phyloP scores from a whole-genome alignment of 2,888 invertebrate species.

The Sycophila texana region DNA sequence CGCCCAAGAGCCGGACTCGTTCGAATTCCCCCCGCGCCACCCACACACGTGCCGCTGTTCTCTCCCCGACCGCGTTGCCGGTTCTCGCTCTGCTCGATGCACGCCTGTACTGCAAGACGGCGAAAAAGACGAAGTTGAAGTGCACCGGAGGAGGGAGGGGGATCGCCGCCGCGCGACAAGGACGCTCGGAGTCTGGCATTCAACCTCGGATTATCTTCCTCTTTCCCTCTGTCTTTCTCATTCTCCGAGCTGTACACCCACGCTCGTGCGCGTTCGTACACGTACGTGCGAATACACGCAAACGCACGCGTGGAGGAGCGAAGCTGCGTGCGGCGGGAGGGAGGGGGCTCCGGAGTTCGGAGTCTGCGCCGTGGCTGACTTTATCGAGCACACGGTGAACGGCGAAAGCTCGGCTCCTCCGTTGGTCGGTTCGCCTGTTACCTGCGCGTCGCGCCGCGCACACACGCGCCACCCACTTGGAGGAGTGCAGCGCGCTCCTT shows the following conservation, averaged over 20 bases:
- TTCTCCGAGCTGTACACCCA: neutral
- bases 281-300: neutral
- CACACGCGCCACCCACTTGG: too few species aligned
- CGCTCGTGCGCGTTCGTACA: neutral
- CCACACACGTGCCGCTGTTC: slow-evolving; percentile 20
- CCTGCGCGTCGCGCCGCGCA: too few species aligned
- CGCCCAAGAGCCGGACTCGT: slow-evolving; percentile 1
- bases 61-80: slow-evolving; percentile 8
- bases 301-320: too few species aligned
- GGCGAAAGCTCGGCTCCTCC: slow-evolving; percentile 5
- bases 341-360: slow-evolving; percentile 22
- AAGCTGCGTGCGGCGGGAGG: too few species aligned
- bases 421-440: too few species aligned
- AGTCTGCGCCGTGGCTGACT: slow-evolving; percentile 39
- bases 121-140: slow-evolving; percentile 8
- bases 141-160: neutral
- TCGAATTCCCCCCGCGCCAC: slow-evolving; percentile 23
- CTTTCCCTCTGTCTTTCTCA: neutral
- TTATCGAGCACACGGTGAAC: slow-evolving; percentile 35
- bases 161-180: neutral
- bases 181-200: slow-evolving; percentile 31
- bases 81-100: slow-evolving; percentile 1
- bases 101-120: neutral
- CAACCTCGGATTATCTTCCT: slow-evolving; percentile 44
- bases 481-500: slow-evolving; percentile 10